Evolutionary conservation across 2,113 vertebrate species (phyloP).

Genomic region (Isurus oxyrinchus): DNA sequence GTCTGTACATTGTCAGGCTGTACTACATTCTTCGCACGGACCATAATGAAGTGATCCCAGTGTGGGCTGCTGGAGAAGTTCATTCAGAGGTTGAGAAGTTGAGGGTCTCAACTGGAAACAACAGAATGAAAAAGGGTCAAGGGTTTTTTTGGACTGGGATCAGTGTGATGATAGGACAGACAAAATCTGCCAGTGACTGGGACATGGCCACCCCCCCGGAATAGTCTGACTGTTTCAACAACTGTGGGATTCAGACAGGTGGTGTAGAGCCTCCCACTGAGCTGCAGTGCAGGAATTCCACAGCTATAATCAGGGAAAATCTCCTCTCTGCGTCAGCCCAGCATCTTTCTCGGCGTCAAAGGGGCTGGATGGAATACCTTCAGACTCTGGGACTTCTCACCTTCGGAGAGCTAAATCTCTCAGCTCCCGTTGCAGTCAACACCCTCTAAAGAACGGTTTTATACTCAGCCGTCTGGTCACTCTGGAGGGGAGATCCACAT

Average conservation of each 20-base stretch:
- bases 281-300: not conserved
- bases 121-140: not conserved
- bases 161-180: not conserved
- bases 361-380: not conserved
- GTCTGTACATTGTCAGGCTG: not conserved
- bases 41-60: not conserved
- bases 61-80: not conserved
- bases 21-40: not conserved
- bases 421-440: not conserved
- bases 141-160: not conserved
- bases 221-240: not conserved
- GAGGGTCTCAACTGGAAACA: not conserved
- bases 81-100: not conserved
- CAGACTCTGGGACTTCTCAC: not conserved
- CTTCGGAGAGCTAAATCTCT: not conserved
- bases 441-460: too few relatives aligned
- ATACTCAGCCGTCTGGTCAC: too few relatives aligned
- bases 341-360: not conserved
- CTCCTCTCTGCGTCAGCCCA: not conserved
- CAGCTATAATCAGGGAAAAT: not conserved
- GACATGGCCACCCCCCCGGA: not conserved
- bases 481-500: too few relatives aligned
- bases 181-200: not conserved
- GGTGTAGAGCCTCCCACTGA: not conserved
- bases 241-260: not conserved